Percentiles rank a stretch among this genome's conserved stretches.
phyloP scores from a whole-genome alignment of 2,113 vertebrate genomes.

The Emydocephalus ijimae region DNA sequence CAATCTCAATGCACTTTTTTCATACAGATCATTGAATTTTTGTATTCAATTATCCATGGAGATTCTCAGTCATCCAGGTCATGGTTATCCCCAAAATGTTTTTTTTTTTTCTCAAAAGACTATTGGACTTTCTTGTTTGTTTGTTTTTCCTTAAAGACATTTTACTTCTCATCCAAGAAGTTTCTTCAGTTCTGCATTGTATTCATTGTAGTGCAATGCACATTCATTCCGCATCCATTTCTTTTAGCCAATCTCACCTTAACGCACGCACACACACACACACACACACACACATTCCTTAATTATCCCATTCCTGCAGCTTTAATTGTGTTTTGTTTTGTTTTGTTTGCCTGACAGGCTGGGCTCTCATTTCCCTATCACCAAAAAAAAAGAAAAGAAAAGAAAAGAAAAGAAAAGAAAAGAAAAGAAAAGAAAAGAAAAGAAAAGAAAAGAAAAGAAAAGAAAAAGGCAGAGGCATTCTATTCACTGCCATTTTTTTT shows the following conservation, averaged over 20 bases:
- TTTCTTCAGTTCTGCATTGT: not conserved
- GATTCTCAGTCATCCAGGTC: not conserved
- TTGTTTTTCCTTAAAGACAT: not conserved
- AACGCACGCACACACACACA: accelerated
- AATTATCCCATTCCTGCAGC: not conserved
- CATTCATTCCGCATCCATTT: not conserved
- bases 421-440: too few relatives aligned
- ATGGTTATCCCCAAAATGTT: not conserved
- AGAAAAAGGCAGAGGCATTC: not conserved
- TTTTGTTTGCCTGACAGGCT: not conserved
- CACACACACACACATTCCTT: not conserved
- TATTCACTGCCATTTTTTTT: not conserved
- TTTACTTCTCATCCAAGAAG: not conserved
- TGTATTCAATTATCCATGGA: not conserved
- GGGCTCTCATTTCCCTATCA: not conserved
- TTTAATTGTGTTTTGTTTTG: not conserved
- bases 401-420: too few relatives aligned
- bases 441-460: too few relatives aligned
- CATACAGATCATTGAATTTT: not conserved
- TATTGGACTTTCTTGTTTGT: not conserved
- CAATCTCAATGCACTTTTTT: not conserved
- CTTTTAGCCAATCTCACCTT: not conserved
- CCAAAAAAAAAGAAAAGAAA: too few relatives aligned
- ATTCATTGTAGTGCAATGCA: not conserved
- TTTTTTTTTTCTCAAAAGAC: not conserved